These are phyloP conservation scores for Varecia variegata DNA, from an alignment of 2,797 vertebrate species.

Conservation along the genomic window DNA sequence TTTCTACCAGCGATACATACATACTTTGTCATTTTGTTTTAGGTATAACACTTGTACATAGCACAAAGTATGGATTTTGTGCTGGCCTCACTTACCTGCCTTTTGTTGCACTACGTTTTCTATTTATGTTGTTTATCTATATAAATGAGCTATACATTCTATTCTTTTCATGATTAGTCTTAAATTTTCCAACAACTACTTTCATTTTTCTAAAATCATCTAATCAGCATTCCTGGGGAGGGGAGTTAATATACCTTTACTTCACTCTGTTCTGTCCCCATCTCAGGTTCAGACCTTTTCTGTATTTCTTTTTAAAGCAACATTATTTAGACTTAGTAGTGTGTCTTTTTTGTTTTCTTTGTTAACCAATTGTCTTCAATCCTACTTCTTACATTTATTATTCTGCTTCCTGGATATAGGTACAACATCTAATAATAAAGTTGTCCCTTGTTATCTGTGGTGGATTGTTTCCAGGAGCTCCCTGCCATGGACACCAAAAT, in stretches of 20 bases:
- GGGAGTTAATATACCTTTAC: not conserved
- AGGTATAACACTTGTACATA: not conserved
- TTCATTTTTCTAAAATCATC: not conserved
- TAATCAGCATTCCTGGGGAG: not conserved
- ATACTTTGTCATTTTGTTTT: not conserved
- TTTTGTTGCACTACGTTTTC: not conserved
- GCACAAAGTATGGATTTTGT: not conserved
- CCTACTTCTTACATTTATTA: not conserved
- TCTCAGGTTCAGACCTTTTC: not conserved
- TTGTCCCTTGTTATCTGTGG: not conserved
- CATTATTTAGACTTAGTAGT: not conserved
- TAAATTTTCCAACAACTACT: not conserved
- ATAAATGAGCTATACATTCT: not conserved
- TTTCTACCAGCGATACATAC: not conserved
- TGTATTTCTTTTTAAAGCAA: not conserved
- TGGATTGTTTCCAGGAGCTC: not conserved
- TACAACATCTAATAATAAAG: not conserved
- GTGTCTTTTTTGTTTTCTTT: not conserved
- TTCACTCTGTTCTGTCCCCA: not conserved
- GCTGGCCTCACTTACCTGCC: not conserved
- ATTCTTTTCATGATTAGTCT: not conserved
- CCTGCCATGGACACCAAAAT: not conserved
- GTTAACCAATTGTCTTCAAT: not conserved
- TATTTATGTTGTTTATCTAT: not conserved
- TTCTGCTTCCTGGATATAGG: not conserved